Base-by-base conservation (phyloP, 1,140 invertebrate genomes). In the Agrypnia vestita region DNA sequence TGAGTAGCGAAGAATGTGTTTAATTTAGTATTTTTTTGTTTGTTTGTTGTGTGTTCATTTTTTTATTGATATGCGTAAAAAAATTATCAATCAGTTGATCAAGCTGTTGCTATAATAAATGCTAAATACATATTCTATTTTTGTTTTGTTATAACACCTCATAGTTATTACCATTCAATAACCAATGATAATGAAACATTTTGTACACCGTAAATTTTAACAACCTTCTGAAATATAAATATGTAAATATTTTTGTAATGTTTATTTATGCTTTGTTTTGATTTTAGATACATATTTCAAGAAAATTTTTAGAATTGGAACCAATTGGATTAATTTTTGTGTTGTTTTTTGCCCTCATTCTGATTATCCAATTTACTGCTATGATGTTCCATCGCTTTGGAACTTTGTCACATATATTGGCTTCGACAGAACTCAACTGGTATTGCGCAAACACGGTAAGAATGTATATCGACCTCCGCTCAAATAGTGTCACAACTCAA, bases 361-460 rank as follows among this genome's bases (percentile, higher is more conserved):
- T 99, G 86, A 90, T 99, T 7, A 98, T 99, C 83, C 97, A 99
- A 88, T 99, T 99, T 87, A 93, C 95, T 59, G 97, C 97, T 81
- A 99, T 99, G 98, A 93, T 99, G 90, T 98, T 99, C 92, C 98
- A 99, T 95, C 94, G 98, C 83, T 99, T 99, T 86, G 98, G 97
- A 84, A 99, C 98, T 4, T 91, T 99, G 67, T 96, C 98, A 0
- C 98, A 99, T 86, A 99, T 99, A 84, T 91, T 99, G 84, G 96
- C 98, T 13, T 98, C 97, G 0, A 99, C 98, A 1, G 96, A 97
- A 85, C 90, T 99, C 6, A 96, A 95, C 86, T 96, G 94, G 90
- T 97, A 94, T 87, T 95, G 93, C 83, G 93, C 92, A 62, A 96
- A 96, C 86, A 96, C 96, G 92, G 94, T 95, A 89, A 19, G 44